phyloP scores from a whole-genome alignment of 2,888 invertebrate genomes.

The Platynereis dumerilii region DNA sequence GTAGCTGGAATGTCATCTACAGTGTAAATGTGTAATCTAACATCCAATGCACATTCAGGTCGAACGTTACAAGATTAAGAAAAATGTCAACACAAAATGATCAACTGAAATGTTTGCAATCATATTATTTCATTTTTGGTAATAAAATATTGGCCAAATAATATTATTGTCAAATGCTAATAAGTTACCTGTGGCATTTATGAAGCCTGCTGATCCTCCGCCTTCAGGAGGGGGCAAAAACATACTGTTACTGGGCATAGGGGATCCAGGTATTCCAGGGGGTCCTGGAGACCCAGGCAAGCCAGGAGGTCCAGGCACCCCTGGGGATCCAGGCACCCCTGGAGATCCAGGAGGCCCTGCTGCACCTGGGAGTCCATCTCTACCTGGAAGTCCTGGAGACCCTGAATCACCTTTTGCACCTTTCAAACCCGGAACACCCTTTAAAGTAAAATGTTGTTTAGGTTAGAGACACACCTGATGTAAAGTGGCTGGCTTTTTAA shows the following conservation, averaged over 20 bases:
- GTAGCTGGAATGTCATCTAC: too few relatives aligned
- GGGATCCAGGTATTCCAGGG: neutral
- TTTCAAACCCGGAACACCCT: neutral
- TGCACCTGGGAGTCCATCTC: neutral
- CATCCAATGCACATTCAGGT: too few relatives aligned
- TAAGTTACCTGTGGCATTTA: neutral
- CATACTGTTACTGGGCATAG: constrained; percentile 1
- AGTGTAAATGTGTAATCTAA: too few relatives aligned
- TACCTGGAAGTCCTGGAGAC: neutral
- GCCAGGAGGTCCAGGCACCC: neutral
- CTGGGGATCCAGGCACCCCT: neutral
- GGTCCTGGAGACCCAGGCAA: neutral
- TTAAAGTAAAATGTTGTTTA: too few relatives aligned
- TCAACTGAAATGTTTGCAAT: too few relatives aligned
- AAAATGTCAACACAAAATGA: too few relatives aligned
- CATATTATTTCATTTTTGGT: too few relatives aligned
- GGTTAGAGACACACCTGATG: too few relatives aligned
- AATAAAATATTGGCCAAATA: too few relatives aligned
- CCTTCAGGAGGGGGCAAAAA: neutral
- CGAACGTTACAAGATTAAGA: too few relatives aligned
- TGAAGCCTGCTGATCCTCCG: neutral
- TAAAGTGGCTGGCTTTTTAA: too few relatives aligned
- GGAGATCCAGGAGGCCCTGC: neutral
- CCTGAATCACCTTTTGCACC: neutral
- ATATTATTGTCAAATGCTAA: too few relatives aligned